Evolutionary conservation across 2,113 vertebrate species (phyloP).

Genomic region (Pteropus alecto): DNA sequence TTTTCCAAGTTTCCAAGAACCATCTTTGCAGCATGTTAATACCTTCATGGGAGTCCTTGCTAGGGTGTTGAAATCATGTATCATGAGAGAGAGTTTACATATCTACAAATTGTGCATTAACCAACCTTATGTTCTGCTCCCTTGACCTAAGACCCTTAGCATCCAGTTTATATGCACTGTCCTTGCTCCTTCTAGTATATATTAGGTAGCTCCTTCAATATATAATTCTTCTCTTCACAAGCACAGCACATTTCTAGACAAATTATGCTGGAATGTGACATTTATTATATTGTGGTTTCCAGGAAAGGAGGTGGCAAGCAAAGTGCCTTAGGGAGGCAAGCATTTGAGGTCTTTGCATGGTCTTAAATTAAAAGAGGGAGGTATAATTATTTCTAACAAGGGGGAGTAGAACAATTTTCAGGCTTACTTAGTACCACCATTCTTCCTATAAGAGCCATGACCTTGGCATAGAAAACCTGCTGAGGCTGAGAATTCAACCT

Average conservation of each 20-base stretch:
- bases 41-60: background rate
- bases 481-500: background rate
- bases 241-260: background rate
- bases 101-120: background rate
- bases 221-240: background rate
- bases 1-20: background rate
- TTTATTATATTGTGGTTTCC: background rate
- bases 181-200: background rate
- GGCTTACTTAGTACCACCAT: background rate
- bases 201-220: background rate
- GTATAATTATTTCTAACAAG: background rate
- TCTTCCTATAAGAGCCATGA: background rate
- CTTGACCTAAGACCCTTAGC: background rate
- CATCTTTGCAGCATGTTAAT: background rate
- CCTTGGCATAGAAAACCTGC: background rate
- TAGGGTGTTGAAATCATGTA: background rate
- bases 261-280: background rate
- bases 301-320: background rate
- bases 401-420: background rate
- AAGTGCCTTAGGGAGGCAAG: background rate
- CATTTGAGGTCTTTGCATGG: background rate
- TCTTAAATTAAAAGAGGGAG: background rate
- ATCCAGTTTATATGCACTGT: background rate
- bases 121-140: background rate
- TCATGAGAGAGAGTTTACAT: background rate